Conservation (phyloP, 1,140 invertebrate genomes). For the Lethrus apterus region DNA sequence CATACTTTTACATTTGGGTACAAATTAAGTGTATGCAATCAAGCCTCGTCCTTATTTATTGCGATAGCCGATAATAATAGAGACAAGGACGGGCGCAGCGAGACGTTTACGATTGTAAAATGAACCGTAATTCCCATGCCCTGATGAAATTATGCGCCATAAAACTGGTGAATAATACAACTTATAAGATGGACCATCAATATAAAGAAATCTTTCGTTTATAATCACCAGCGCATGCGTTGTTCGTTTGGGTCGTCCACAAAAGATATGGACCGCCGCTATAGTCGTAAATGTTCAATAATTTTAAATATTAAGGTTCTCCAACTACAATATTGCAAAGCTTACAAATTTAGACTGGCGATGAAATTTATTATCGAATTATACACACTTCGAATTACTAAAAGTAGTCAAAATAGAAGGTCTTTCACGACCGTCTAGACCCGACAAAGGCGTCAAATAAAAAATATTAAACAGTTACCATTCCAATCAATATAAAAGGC, state of each 20-base stretch:
- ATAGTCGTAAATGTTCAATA: constrained; percentile 20
- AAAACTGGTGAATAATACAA: constrained; percentile 26
- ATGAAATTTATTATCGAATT: too few species aligned
- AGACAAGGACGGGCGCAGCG: constrained; percentile 20
- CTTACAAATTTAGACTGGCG: constrained; percentile 5
- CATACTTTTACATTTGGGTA: constrained; percentile 25
- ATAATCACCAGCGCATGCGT: constrained; percentile 6
- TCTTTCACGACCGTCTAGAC: too few species aligned
- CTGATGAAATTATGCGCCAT: constrained; percentile 31
- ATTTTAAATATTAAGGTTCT: constrained; percentile 15
- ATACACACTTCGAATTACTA: too few species aligned
- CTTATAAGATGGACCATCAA: too few species aligned
- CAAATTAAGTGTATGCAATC: constrained; percentile 24
- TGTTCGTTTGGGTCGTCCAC: background rate
- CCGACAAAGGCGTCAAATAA: too few species aligned
- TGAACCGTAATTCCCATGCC: constrained; percentile 22
- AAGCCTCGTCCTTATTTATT: constrained; percentile 20
- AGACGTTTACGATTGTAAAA: constrained; percentile 27
- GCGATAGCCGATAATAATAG: constrained; percentile 23
- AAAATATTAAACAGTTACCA: too few species aligned
- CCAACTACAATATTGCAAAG: constrained; percentile 15
- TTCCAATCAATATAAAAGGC: too few species aligned
- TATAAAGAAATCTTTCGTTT: too few species aligned
- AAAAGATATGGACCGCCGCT: constrained; percentile 1
- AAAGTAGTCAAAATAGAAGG: too few species aligned